phyloP scores from a whole-genome alignment of 2,888 invertebrate species.

The Odontomyia ornata region DNA sequence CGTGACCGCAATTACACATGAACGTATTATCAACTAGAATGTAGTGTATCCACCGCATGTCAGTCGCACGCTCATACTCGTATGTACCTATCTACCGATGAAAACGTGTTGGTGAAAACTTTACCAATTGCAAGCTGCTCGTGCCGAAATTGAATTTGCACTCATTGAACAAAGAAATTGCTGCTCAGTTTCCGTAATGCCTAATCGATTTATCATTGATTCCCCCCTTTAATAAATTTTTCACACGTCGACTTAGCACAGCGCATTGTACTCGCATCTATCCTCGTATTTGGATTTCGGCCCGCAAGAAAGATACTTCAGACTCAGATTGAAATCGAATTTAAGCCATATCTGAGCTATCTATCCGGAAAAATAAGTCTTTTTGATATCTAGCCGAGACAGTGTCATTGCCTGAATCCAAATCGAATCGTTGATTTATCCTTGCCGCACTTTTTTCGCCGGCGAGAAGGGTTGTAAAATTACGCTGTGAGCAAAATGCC shows the following conservation, averaged over 20 bases:
- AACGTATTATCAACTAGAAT: neutral
- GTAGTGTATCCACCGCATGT: neutral
- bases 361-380: slow-evolving; percentile 32
- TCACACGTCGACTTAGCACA: neutral
- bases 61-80: neutral
- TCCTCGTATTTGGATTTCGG: neutral
- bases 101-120: neutral
- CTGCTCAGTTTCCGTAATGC: slow-evolving; percentile 1
- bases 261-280: neutral
- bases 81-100: neutral
- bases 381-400: neutral
- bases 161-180: slow-evolving; percentile 1
- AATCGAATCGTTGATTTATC: slow-evolving; percentile 31
- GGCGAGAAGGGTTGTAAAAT: neutral
- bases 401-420: slow-evolving; percentile 34
- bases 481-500: neutral
- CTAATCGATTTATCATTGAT: slow-evolving; percentile 39
- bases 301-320: slow-evolving; percentile 10
- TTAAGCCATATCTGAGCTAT: slow-evolving; percentile 17
- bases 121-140: neutral
- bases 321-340: slow-evolving; percentile 37
- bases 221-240: slow-evolving; percentile 20
- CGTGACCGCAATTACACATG: slow-evolving; percentile 39
- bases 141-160: neutral
- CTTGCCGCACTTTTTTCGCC: neutral